phyloP scores from a whole-genome alignment of 2,113 vertebrate genomes.

The Syngnathus scovelli region DNA sequence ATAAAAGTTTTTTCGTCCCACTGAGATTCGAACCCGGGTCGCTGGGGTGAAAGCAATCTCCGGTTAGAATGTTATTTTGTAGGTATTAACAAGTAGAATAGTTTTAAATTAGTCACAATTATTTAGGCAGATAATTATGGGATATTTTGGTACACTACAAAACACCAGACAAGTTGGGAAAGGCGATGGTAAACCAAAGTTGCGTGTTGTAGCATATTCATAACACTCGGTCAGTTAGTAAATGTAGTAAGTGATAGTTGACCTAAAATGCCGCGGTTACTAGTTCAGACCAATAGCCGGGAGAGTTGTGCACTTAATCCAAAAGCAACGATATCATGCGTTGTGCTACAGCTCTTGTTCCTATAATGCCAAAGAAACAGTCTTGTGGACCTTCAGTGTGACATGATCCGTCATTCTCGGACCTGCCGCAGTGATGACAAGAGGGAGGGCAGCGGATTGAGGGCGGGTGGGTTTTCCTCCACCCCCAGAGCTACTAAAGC shows the following conservation, averaged over 20 bases:
- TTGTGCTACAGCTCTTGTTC: too few relatives aligned
- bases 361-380: slow-evolving; percentile 4
- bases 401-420: slow-evolving; percentile 31
- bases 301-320: not conserved
- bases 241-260: not conserved
- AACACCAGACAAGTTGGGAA: too few relatives aligned
- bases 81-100: too few relatives aligned
- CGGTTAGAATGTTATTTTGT: too few relatives aligned
- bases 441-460: slow-evolving; percentile 68
- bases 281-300: not conserved
- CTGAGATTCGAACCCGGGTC: too few relatives aligned
- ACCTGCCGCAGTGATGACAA: slow-evolving; percentile 56
- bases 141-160: too few relatives aligned
- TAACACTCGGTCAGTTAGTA: too few relatives aligned
- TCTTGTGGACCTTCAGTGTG: not conserved
- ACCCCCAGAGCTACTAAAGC: slow-evolving; percentile 75
- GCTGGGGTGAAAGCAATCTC: too few relatives aligned
- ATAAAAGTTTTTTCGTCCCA: too few relatives aligned
- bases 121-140: too few relatives aligned
- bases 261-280: not conserved
- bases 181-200: not conserved
- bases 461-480: slow-evolving; percentile 72
- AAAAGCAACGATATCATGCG: not conserved
- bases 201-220: not conserved
- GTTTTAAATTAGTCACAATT: too few relatives aligned